Base-by-base conservation (phyloP, 2,113 vertebrate genomes). In the Blennius ocellaris region DNA sequence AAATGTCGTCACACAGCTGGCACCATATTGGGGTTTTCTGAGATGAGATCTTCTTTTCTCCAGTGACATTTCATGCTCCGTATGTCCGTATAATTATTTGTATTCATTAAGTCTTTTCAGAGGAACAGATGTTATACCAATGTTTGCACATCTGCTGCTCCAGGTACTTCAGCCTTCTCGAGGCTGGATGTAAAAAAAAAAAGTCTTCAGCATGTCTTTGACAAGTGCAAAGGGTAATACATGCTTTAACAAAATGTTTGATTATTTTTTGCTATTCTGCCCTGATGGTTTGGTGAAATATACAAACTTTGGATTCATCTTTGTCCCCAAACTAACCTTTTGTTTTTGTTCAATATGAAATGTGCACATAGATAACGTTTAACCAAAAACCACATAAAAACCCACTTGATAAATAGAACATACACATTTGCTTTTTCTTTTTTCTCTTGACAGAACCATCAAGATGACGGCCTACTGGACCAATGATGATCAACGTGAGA, bases 371-470 rank as follows among this genome's bases (percentile, higher is more conserved):
- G n/a, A 49, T 39, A 39, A 39, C 41, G 37, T 64, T 50, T 21
- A 47, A 8, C 21, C 21, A 30, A 30, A 30, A 30, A 30, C 2
- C 21, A 36, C 12, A 15, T 8, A 47, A 8, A 39, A 39, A 63
- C 10, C 47, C 11, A 47, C 9, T 30, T 11, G 21, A 7, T 1
- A 39, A 9, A 56, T 59, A 2, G 38, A 52, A 36, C 11, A 8
- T 47, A 44, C 39, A 9, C 56, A 49, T 6, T 45, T 0, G 21
- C 21, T 2, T 15, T 8, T 15, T 67, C 41, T 8, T 38, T 47
- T 44, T 49, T 17, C 58, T 15, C n/a, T 81, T 87, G 63, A 37
- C 82, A 92, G 90, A 82, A 83, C 47, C 80, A 86, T 82, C 73
- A 77, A 80, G 75, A 84, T 8, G 59, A 49, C 65, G 68, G 67